These are phyloP conservation scores for Leptonema lineaticorne DNA, from an alignment of 1,140 invertebrate species.

Conservation along the genomic window DNA sequence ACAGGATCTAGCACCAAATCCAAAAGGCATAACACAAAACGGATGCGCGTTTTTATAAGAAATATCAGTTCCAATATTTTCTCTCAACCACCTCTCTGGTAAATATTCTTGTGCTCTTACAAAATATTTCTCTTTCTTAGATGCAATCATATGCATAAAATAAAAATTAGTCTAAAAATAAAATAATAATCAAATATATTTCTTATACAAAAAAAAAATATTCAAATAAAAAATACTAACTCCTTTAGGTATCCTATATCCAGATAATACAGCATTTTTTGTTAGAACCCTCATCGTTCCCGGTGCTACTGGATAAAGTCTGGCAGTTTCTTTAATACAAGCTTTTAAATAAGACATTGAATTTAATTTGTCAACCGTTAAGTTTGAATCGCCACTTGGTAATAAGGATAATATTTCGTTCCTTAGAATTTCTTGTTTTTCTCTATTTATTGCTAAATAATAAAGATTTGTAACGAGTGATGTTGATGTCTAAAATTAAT, in stretches of 20 bases:
- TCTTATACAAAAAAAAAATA: not conserved
- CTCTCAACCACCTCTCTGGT: conserved; percentile 61
- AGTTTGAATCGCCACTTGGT: conserved; percentile 48
- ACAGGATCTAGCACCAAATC: conserved; percentile 61
- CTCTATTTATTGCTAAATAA: conserved; percentile 57
- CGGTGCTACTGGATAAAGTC: conserved; percentile 57
- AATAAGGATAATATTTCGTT: conserved; percentile 56
- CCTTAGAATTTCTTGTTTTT: conserved; percentile 58
- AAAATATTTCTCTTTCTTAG: conserved; percentile 55
- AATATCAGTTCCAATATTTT: conserved; percentile 46
- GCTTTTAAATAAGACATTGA: conserved; percentile 64
- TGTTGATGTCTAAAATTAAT: conserved; percentile 45
- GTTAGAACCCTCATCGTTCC: conserved; percentile 55
- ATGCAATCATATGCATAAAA: conserved; percentile 53
- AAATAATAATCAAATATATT: not conserved
- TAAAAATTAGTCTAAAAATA: conserved; percentile 55
- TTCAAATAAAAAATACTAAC: conserved; percentile 55
- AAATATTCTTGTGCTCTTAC: conserved; percentile 56
- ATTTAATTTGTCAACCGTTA: conserved; percentile 58
- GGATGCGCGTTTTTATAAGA: conserved; percentile 55
- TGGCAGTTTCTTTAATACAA: conserved; percentile 65
- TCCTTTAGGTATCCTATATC: conserved; percentile 62
- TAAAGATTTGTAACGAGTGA: conserved; percentile 53
- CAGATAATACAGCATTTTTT: conserved; percentile 58
- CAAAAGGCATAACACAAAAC: conserved; percentile 62